These are phyloP conservation scores for Oriolus oriolus DNA, from an alignment of 2,113 vertebrate species.

Conservation along the genomic window DNA sequence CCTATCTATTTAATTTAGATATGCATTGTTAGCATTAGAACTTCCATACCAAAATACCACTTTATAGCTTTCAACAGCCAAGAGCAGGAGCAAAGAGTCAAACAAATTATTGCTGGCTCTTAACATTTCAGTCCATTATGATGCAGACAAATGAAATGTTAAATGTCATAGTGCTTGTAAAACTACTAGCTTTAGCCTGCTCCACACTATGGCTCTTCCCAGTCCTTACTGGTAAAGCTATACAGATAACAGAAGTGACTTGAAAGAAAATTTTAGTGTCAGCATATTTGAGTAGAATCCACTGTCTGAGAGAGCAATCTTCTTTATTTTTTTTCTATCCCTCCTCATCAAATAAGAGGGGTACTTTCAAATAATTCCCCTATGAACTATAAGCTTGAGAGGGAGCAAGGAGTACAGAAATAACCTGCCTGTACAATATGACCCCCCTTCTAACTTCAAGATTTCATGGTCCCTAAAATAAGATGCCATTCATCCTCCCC, in stretches of 20 bases:
- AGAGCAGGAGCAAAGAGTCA: not conserved
- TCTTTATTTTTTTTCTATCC: not conserved
- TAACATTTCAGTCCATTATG: not conserved
- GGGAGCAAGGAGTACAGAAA: not conserved
- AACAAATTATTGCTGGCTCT: not conserved
- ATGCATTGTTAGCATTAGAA: not conserved
- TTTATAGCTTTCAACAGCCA: not conserved
- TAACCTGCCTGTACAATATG: not conserved
- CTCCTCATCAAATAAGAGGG: not conserved
- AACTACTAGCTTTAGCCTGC: not conserved
- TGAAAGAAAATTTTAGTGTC: not conserved
- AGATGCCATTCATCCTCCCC: not conserved
- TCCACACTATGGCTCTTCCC: not conserved
- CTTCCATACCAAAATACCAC: not conserved
- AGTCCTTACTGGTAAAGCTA: not conserved
- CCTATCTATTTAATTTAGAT: not conserved
- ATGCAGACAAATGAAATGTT: not conserved
- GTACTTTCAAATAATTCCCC: not conserved
- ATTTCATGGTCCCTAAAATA: constrained; percentile 8
- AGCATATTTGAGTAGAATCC: not conserved
- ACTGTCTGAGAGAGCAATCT: not conserved
- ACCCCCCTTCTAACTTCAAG: not conserved
- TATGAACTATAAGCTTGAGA: not conserved
- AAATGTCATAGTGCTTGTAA: not conserved
- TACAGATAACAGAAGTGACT: not conserved